Base-by-base conservation (phyloP, 2,797 vertebrate species). In the Cossypha heuglini region DNA sequence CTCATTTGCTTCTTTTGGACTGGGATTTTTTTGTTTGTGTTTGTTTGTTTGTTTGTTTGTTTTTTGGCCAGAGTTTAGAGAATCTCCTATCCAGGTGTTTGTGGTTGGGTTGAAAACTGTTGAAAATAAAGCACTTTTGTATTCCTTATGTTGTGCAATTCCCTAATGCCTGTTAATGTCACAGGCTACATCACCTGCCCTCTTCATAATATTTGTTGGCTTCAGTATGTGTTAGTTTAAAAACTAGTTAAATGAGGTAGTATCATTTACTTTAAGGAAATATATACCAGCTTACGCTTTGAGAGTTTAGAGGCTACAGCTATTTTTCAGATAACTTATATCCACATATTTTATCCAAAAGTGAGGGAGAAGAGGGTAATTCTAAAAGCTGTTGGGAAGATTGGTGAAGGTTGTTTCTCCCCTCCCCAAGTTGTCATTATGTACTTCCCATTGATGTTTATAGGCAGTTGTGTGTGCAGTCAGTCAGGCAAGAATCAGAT, bases 401-500 rank as follows among this genome's bases (percentile, higher is more conserved):
- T 62, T 61, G 69, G 54, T 75, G 42, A 64, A 75, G 46, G 46
- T 49, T 90, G 17, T 83, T 82, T 67, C 24, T 21, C 16, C 13
- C 22, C 16, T 81, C 49, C 45, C 22, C 25, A 24, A 17, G 46
- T 52, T 1, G 1, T 48, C 25, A 0, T 85, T 57, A 12, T 52
- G 48, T 72, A 55, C 26, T 76, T 81, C 43, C 25, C 8, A 0
- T 17, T 95, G 68, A 79, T 67, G 52, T 82, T 82, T 85, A 85
- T 40, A 59, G 52, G 72, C 40, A 90, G 51, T 45, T 86, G 48
- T 85, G 40, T 52, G 55, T 92, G 88, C 71, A 58, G 46, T 76
- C 93, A 81, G 42, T 88, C 28, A 92, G 57, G 80, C 76, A 88
- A 66, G 45, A 85, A 93, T 86, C 55, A 59, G 79, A 84, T 90